Conservation (phyloP, 2,797 vertebrate genomes). For the Hoplostethus mediterraneus region DNA sequence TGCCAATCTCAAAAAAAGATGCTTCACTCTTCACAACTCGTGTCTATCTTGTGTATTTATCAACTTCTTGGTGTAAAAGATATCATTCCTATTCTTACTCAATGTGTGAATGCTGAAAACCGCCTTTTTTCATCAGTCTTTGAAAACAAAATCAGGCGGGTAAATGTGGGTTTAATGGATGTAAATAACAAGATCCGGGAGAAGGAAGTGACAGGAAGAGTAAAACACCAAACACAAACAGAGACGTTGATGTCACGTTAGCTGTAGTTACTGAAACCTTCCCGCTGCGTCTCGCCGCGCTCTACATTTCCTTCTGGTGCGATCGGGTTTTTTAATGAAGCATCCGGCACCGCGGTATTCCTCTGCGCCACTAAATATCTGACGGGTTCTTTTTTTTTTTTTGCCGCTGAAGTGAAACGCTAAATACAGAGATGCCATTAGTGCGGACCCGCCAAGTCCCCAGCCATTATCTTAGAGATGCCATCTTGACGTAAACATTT, state of each 20-base stretch:
- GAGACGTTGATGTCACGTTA: constrained; percentile 48
- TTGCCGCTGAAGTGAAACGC: constrained; percentile 52
- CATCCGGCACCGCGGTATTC: constrained; percentile 56
- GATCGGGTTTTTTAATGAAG: constrained; percentile 71
- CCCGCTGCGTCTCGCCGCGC: constrained; percentile 39
- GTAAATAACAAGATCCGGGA: too few species aligned
- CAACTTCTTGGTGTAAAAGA: too few species aligned
- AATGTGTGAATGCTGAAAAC: too few species aligned
- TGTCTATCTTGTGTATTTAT: too few species aligned
- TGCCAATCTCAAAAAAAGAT: too few species aligned
- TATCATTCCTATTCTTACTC: too few species aligned
- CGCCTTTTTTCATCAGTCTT: not conserved
- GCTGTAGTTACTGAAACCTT: constrained; percentile 65
- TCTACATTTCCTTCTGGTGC: constrained; percentile 60
- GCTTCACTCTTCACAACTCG: too few species aligned
- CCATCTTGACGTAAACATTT: constrained; percentile 76
- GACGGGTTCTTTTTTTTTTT: constrained; percentile 48
- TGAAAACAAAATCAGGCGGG: constrained; percentile 24
- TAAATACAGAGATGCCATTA: constrained; percentile 71
- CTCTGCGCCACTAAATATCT: constrained; percentile 54
- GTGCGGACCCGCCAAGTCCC: constrained; percentile 48
- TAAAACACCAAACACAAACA: constrained; percentile 39
- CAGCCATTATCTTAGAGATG: constrained; percentile 64
- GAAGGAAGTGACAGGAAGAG: not conserved
- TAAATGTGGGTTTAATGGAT: constrained; percentile 33